These are phyloP conservation scores for Megaustenia siamemsis DNA, from an alignment of 2,888 invertebrate species.

Conservation along the genomic window DNA sequence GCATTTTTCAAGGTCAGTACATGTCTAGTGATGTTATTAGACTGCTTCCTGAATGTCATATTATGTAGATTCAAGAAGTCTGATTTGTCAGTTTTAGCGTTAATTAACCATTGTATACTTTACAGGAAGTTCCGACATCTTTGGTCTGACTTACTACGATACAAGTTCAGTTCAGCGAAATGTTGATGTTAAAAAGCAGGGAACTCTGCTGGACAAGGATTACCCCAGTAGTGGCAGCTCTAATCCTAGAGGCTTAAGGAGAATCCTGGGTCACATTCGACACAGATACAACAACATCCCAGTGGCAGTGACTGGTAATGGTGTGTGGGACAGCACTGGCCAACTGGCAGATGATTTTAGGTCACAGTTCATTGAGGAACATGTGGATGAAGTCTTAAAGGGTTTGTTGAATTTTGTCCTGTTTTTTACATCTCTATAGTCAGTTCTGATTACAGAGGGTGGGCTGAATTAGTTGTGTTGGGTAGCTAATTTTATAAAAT, in stretches of 20 bases:
- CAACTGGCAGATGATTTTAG: conserved; percentile 41
- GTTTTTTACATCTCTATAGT: conserved; percentile 54
- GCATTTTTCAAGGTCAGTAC: too few species aligned
- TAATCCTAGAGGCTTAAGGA: conserved; percentile 42
- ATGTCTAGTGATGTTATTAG: too few species aligned
- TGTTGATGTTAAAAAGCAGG: neutral
- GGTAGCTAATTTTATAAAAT: too few species aligned
- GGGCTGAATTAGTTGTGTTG: too few species aligned
- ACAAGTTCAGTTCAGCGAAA: conserved; percentile 4
- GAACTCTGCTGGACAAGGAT: neutral
- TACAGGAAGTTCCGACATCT: conserved; percentile 54
- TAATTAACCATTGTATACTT: neutral
- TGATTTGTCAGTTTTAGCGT: too few species aligned
- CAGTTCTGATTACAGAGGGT: conserved; percentile 69
- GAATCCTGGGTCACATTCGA: conserved; percentile 27
- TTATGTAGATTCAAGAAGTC: too few species aligned
- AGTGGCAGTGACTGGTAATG: conserved; percentile 39
- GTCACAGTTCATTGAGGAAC: conserved; percentile 37
- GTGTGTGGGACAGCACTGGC: conserved; percentile 15
- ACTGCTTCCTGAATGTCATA: too few species aligned
- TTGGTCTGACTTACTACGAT: conserved; percentile 51
- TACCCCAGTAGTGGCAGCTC: neutral
- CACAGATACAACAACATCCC: conserved; percentile 42
- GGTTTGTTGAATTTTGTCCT: conserved; percentile 34
- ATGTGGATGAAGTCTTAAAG: conserved; percentile 55